These are phyloP conservation scores for Leptarthrus brevirostris DNA, from an alignment of 2,888 invertebrate species.

Conservation along the genomic window DNA sequence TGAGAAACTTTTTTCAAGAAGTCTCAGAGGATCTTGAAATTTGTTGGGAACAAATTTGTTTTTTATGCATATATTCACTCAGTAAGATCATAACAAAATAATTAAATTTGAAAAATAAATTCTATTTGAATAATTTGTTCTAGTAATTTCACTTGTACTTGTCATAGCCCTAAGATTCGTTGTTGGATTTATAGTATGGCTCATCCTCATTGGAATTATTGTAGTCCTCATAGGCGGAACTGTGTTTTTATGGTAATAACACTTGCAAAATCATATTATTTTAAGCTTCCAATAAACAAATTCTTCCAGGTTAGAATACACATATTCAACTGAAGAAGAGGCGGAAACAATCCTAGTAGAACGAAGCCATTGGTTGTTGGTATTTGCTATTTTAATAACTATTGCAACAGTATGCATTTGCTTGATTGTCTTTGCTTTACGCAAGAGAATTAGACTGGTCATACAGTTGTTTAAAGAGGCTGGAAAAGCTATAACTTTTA, in stretches of 20 bases:
- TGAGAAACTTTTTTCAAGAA: conserved; percentile 71
- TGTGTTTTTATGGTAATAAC: conserved; percentile 70
- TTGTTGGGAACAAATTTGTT: conserved; percentile 72
- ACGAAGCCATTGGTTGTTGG: conserved; percentile 66
- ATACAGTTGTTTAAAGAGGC: conserved; percentile 75
- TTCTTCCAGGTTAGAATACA: conserved; percentile 41
- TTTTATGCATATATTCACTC: conserved; percentile 71
- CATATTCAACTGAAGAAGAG: conserved; percentile 12
- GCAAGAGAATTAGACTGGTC: conserved; percentile 73
- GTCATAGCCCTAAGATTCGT: conserved; percentile 71
- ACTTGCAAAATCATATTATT: background rate
- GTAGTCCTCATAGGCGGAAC: conserved; percentile 70
- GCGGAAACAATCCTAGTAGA: conserved; percentile 45
- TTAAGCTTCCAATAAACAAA: background rate
- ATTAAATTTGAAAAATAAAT: background rate
- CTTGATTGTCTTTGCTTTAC: conserved; percentile 71
- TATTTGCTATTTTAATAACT: conserved; percentile 72
- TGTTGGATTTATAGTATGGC: conserved; percentile 73
- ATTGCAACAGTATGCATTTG: conserved; percentile 71
- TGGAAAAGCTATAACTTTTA: conserved; percentile 73
- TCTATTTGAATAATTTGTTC: background rate
- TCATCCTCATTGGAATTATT: conserved; percentile 70
- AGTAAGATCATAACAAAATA: conserved; percentile 64
- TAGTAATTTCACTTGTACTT: conserved; percentile 69
- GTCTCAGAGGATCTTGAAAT: conserved; percentile 72